These are phyloP conservation scores for Tachycineta bicolor DNA, from an alignment of 2,113 vertebrate genomes.

Conservation along the genomic window DNA sequence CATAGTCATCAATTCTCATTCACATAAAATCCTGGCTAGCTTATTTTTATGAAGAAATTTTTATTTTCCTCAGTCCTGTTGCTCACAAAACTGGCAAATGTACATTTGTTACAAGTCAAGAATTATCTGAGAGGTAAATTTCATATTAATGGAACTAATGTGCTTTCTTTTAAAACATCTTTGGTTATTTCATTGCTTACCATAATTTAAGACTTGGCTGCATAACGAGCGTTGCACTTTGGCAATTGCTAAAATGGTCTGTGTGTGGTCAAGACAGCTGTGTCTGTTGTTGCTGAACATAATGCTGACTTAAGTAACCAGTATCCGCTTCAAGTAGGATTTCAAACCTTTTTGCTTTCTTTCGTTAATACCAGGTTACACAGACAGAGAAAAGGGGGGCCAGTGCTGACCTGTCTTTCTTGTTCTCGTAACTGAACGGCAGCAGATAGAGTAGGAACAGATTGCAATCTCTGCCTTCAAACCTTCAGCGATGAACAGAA, in stretches of 20 bases:
- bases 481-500: slow-evolving; percentile 24
- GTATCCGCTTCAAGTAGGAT: slow-evolving; percentile 67
- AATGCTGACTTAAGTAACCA: slow-evolving; percentile 67
- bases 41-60: slow-evolving; percentile 23
- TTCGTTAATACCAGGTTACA: slow-evolving; percentile 58
- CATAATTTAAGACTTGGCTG: slow-evolving; percentile 64
- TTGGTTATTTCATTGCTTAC: slow-evolving; percentile 55
- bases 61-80: not conserved
- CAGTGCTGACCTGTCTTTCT: slow-evolving; percentile 53
- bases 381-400: slow-evolving; percentile 51
- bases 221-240: not conserved
- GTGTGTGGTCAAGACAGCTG: slow-evolving; percentile 72
- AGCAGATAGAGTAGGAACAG: not conserved
- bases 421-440: not conserved
- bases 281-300: slow-evolving; percentile 61
- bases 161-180: slow-evolving; percentile 41
- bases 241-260: slow-evolving; percentile 56
- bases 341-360: slow-evolving; percentile 64
- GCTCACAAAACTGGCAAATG: not conserved
- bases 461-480: slow-evolving; percentile 50
- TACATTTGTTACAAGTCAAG: not conserved
- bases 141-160: slow-evolving; percentile 40
- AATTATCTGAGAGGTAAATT: slow-evolving; percentile 54
- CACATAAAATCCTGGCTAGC: not conserved
- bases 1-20: not conserved